These are phyloP conservation scores for Panopea generosa DNA, from an alignment of 2,888 invertebrate genomes.

Conservation along the genomic window DNA sequence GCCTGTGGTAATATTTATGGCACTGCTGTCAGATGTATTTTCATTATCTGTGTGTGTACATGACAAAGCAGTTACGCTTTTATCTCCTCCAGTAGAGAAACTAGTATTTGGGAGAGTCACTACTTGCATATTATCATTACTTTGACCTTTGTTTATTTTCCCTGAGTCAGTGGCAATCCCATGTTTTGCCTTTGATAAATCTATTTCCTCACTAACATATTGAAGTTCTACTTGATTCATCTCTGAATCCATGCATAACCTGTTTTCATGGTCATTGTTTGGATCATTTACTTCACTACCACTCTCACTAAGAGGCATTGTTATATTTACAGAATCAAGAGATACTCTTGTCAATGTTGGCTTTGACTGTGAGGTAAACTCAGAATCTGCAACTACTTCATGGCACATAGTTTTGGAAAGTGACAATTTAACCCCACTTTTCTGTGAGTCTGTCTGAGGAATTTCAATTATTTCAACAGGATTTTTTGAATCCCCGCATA, in stretches of 20 bases:
- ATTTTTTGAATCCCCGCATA: no score
- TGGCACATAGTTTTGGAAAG: constrained; percentile 25
- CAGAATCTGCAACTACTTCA: constrained; percentile 5
- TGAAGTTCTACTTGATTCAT: no score
- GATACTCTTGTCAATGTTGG: constrained; percentile 3
- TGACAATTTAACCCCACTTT: neutral
- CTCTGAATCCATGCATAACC: no score
- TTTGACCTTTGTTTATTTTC: no score
- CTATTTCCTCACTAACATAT: no score
- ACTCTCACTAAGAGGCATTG: neutral
- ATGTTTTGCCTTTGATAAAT: no score
- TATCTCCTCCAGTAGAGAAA: neutral
- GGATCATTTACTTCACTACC: no score
- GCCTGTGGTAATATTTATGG: neutral
- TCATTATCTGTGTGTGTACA: neutral
- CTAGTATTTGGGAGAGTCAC: neutral
- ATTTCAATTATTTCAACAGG: neutral
- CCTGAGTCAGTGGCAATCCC: neutral
- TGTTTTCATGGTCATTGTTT: no score
- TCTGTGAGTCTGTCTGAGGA: neutral
- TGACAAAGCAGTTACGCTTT: neutral
- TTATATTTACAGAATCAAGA: neutral
- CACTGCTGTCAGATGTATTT: constrained; percentile 4
- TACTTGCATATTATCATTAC: no score
- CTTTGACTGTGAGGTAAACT: no score